Conservation (phyloP, 2,797 vertebrate genomes). For the Todus mexicanus region DNA sequence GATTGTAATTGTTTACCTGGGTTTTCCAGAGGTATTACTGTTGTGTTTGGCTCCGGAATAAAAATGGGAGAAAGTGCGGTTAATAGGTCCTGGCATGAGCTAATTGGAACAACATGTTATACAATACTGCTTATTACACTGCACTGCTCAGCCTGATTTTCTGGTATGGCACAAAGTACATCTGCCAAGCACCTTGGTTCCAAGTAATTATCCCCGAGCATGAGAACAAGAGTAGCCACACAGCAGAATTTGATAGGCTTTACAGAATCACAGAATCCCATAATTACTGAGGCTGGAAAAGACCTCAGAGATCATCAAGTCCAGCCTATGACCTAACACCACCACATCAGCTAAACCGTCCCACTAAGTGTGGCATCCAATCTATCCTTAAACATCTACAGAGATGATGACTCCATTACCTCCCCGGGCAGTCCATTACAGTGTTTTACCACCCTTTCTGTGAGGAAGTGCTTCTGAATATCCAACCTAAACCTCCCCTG, state of each 20-base stretch:
- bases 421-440: no score
- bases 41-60: constrained; percentile 1
- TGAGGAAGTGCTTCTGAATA: no score
- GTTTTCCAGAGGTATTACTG: not conserved
- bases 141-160: constrained; percentile 2
- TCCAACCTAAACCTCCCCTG: no score
- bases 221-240: not conserved
- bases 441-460: no score
- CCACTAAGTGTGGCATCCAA: no score
- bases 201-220: not conserved
- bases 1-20: not conserved
- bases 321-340: no score
- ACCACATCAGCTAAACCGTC: no score
- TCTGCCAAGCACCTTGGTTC: not conserved
- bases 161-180: not conserved
- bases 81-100: not conserved
- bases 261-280: no score
- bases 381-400: no score
- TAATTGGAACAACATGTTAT: not conserved
- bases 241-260: not conserved
- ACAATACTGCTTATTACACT: not conserved
- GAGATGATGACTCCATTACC: no score
- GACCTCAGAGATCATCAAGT: no score
- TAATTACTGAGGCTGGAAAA: no score
- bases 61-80: not conserved